Base-by-base conservation (phyloP, 1,140 invertebrate genomes). In the Lucilia cuprina region DNA sequence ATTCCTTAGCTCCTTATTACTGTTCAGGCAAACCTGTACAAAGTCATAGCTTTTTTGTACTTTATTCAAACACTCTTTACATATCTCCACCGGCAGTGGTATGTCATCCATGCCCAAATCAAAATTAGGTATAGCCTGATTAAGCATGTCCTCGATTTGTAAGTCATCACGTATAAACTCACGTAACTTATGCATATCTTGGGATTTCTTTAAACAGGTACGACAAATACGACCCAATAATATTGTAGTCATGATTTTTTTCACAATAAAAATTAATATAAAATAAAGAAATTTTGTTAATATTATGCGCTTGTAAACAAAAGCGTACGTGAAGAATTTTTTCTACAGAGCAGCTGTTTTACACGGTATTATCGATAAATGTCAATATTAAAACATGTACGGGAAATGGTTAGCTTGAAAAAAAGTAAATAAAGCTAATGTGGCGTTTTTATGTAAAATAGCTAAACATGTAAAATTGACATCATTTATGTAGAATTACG, bases 191-290 rank as follows among this genome's bases (percentile, higher is more conserved):
- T 77, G 74, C 74, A 77, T 77, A 41, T 34, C 35, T 5, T 21
- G 8, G 2, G 74, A 77, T 41, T 77, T 35, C n/a, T 41, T 7
- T 41, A 77, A 19, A 41, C 74, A 77, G 74, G 74, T 77, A 77
- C 74, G 74, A 41, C 74, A 77, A n/a, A 77, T 77, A 35, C 74
- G 74, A 41, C 74, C 74, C 74, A 77, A 77, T n/a, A 77, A n/a
- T 3, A 77, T 41, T 77, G 30, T 10, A 41, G 74, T 34, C 74
- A 77, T 77, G 25, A 30, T 30, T 30, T 30, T 55, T 55, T 55
- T 55, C 2, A 55, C 4, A 5, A 55, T 55, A 14, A 0, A 17
- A 55, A 55, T 55, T 55, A 55, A 55, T 55, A 12, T 55, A 7
- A 10, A 41, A 41, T 8, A 41, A 41, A 41, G 5, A 41, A 41